Conservation (phyloP, 2,113 vertebrate genomes). For the Pavo muticus region DNA sequence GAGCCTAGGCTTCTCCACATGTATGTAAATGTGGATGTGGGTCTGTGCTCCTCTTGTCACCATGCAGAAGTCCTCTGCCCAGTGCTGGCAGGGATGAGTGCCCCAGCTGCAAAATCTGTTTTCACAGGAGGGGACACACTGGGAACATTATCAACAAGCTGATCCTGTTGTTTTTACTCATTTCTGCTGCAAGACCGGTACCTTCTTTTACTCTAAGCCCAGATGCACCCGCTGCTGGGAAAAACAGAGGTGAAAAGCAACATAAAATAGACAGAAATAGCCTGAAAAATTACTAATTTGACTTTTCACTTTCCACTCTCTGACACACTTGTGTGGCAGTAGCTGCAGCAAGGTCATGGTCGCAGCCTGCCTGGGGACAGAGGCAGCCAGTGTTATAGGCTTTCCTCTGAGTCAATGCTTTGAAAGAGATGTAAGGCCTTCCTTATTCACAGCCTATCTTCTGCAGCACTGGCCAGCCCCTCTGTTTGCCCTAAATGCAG, state of each 20-base stretch:
- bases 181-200: neutral
- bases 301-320: neutral
- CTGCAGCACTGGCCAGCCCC: neutral
- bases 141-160: neutral
- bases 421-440: neutral
- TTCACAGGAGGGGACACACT: neutral
- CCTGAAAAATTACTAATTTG: neutral
- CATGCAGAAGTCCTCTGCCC: neutral
- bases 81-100: neutral
- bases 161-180: neutral
- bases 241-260: neutral
- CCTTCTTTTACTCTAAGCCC: neutral
- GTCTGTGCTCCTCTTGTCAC: neutral
- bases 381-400: neutral
- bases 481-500: neutral
- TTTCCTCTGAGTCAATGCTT: neutral
- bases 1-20: neutral
- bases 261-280: neutral
- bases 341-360: neutral
- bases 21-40: neutral
- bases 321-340: neutral
- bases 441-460: neutral
- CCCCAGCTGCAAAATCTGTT: neutral
- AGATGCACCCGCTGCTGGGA: conserved; percentile 40
- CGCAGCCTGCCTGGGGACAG: neutral